These are phyloP conservation scores for Alouatta palliata DNA, from an alignment of 2,113 vertebrate genomes.

Conservation along the genomic window DNA sequence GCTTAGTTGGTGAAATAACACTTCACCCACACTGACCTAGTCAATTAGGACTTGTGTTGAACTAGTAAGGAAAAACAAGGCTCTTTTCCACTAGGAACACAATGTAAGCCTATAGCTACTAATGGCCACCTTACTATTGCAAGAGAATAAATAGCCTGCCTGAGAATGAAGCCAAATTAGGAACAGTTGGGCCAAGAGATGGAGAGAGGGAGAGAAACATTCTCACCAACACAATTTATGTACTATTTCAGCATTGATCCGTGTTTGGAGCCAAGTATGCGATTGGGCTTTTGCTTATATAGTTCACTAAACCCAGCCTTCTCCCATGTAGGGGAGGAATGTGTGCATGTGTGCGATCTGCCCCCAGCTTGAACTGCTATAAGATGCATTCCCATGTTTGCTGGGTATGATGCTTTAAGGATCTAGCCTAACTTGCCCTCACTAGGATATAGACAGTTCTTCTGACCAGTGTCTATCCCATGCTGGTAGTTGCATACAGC, in stretches of 20 bases:
- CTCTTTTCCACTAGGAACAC: background rate
- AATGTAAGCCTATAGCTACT: background rate
- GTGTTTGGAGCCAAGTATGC: background rate
- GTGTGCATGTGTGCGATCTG: background rate
- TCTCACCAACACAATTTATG: background rate
- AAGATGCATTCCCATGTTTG: background rate
- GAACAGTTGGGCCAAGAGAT: background rate
- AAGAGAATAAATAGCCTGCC: background rate
- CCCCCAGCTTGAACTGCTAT: background rate
- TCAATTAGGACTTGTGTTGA: background rate
- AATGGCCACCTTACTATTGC: background rate
- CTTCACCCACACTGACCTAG: background rate
- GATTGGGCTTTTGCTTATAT: background rate
- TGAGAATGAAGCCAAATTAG: background rate
- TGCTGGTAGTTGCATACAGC: background rate
- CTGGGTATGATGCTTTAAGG: background rate
- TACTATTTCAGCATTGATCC: background rate
- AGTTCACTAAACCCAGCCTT: background rate
- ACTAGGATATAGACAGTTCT: background rate
- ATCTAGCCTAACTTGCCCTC: background rate
- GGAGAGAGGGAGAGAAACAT: background rate
- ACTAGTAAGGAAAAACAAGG: background rate
- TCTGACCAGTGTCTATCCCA: background rate
- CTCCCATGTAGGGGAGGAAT: background rate
- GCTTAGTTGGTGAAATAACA: background rate